Base-by-base conservation (phyloP, 2,797 vertebrate genomes). In the Spea hammondii region DNA sequence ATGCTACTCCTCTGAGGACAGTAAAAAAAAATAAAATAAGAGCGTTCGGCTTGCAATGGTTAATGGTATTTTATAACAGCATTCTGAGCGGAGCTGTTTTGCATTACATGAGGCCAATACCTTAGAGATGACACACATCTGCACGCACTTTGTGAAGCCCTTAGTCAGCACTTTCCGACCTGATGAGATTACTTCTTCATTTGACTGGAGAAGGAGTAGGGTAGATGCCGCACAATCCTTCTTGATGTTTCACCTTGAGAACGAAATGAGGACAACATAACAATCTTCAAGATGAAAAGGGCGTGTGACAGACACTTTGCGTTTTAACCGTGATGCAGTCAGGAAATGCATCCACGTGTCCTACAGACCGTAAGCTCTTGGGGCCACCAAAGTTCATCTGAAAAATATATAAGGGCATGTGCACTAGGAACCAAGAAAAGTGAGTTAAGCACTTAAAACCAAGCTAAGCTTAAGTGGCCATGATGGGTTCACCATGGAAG, bases 101-200 rank as follows among this genome's bases (percentile, higher is more conserved):
- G 93, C 94, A 95, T 95, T 95, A 95, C 94, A 94, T 95, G 94
- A 94, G 93, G 89, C 92, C 93, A 95, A 94, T 95, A 94, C 94
- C 94, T 94, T 92, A 84, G 94, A 94, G 94, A 94, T 93, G 90
- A 94, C 93, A 94, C 92, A 92, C 94, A 94, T 94, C 94, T 94
- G 94, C 93, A 92, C 93, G 92, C 93, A 93, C 91, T 95, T 94
- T 94, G 94, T 93, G 91, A 92, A 91, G 91, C 88, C 92, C 93
- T 96, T 93, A 95, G 88, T 96, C 94, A 95, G 95, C 94, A 93
- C 89, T 95, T 93, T 92, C 90, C 89, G 83, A 90, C 91, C 90
- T 94, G 94, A 95, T 95, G 94, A 92, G 93, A 96, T 96, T 94
- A 95, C 95, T 93, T 91, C 93, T 93, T 93, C 94, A 93, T 95